Conservation (phyloP, 1,140 invertebrate species). For the Charaxes varanes region DNA sequence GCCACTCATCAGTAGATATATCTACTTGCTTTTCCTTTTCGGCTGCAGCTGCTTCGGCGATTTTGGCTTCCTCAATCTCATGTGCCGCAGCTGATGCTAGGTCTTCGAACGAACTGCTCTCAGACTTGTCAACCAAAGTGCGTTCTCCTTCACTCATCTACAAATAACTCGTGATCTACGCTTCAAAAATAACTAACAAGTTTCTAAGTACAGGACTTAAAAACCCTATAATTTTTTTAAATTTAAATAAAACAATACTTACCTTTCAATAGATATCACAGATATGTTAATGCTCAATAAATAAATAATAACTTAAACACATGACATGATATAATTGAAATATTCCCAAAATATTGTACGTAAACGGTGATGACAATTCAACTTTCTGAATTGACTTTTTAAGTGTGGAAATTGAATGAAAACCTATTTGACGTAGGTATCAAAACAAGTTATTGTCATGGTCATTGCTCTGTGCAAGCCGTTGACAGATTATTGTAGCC, state of each 20-base stretch:
- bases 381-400: conserved; percentile 53
- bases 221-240: conserved; percentile 9
- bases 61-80: conserved; percentile 61
- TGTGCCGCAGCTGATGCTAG: conserved; percentile 60
- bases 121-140: conserved; percentile 62
- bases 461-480: too few species aligned
- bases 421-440: too few species aligned
- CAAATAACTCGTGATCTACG: conserved; percentile 43
- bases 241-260: conserved; percentile 7
- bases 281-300: conserved; percentile 17
- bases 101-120: conserved; percentile 72
- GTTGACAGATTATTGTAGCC: too few species aligned
- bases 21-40: conserved; percentile 41
- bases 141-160: conserved; percentile 67
- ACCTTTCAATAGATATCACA: conserved; percentile 22
- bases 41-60: conserved; percentile 48
- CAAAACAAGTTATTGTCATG: too few species aligned
- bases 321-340: conserved; percentile 23
- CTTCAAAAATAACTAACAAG: conserved; percentile 42
- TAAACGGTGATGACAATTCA: conserved; percentile 28
- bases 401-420: too few species aligned
- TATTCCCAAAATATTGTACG: conserved; percentile 10
- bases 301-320: conserved; percentile 24
- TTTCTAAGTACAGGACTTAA: conserved; percentile 18
- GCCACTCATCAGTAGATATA: conserved; percentile 54